Evolutionary conservation across 1,140 invertebrate species (phyloP), one percentile per base, ranked within the genome.

Genomic region (Elymnias hypermnestra): DNA sequence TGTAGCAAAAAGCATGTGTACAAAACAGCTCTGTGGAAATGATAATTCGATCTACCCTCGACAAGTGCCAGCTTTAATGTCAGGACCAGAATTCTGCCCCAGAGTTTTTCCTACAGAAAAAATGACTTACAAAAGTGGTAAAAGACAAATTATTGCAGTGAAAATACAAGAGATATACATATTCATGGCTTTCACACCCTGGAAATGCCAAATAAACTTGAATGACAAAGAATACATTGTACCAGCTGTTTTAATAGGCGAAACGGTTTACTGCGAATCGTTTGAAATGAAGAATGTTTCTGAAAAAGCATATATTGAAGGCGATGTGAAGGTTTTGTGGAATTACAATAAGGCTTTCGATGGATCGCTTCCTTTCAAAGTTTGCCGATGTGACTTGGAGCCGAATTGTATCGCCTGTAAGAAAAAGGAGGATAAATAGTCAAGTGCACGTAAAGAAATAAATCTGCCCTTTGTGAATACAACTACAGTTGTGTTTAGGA

Each of bases 141-240:
- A 53, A 14, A 67, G 52, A 35, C 46, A 64, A 23, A 55, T 51
- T 7, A 38, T 78, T 19, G 36, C 35, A 10, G 65, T 82, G 23
- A 74, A 66, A 53, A 59, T 82, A 38, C 76, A 74, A 4, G 74
- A 82, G 51, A 72, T 82, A 48, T 70, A 82, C 43, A 48, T 82
- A 2, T 72, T 72, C 18, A 82, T 82, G 77, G 74, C 74, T 0
- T 82, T 76, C 12, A 82, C 74, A 2, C 64, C 65, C 1, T 82
- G 77, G 74, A 76, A 76, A 51, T 82, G 74, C 40, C 70, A 59
- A 53, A 61, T 82, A 31, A 43, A 42, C 38, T 19, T 77, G 3
- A 57, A 69, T 23, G 60, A 45, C 6, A 59, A 63, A 28, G 58
- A 70, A 15, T 43, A 38, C 3, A 42, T 57, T 1, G 50, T 75